Evolutionary conservation across 2,797 vertebrate genomes (phyloP).

Genomic region (Tauraco hartlaubi): DNA sequence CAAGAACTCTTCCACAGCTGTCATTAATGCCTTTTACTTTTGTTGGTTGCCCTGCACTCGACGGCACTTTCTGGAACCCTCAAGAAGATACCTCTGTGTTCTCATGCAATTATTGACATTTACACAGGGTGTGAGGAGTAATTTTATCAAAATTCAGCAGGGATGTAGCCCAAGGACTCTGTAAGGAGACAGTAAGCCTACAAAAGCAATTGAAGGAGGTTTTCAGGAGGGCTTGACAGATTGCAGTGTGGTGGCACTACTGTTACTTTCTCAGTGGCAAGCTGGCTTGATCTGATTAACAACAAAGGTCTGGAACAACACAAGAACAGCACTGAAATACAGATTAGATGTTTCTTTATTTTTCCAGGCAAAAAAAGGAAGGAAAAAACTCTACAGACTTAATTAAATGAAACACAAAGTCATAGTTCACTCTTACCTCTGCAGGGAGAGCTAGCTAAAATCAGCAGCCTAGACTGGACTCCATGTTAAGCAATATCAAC

Average conservation of each 20-base stretch:
- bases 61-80: not conserved
- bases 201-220: not conserved
- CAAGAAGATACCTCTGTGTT: not conserved
- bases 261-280: not conserved
- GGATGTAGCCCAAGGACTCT: not conserved
- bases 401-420: not conserved
- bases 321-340: not conserved
- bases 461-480: not conserved
- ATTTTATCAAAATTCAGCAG: not conserved
- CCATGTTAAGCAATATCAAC: not conserved
- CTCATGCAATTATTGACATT: not conserved
- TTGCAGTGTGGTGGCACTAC: conserved; percentile 18
- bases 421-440: not conserved
- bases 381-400: not conserved
- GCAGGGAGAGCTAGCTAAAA: not conserved
- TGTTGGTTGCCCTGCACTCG: not conserved
- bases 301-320: conserved; percentile 13
- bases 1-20: not conserved
- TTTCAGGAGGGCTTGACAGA: conserved; percentile 20
- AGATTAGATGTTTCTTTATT: not conserved
- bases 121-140: not conserved
- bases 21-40: not conserved
- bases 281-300: conserved; percentile 18
- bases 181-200: not conserved
- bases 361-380: not conserved